Percentiles rank a stretch among this genome's conserved stretches.
phyloP scores from a whole-genome alignment of 2,113 vertebrate species.

The Trachemys scripta region DNA sequence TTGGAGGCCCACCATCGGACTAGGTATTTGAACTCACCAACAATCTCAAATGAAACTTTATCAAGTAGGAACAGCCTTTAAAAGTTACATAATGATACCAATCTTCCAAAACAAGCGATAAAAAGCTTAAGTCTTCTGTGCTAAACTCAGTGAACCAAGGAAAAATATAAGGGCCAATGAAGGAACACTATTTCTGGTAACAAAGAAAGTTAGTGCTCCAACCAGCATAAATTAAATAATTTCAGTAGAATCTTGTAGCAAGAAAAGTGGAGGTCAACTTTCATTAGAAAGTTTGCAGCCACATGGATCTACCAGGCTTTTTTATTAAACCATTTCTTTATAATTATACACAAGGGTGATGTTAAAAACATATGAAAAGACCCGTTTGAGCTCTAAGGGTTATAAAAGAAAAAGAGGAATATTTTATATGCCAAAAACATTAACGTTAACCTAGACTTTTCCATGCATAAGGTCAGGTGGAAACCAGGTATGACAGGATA shows the following conservation, averaged over 20 bases:
- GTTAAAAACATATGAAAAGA: conserved; percentile 12
- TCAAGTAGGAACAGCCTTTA: neutral
- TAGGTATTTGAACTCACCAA: neutral
- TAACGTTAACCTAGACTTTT: neutral
- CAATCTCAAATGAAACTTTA: neutral
- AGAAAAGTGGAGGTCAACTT: neutral
- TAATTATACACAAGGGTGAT: neutral
- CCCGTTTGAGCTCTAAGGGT: neutral
- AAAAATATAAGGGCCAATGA: neutral
- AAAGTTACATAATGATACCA: neutral
- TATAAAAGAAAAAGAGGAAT: neutral
- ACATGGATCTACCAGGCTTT: neutral
- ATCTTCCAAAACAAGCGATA: neutral
- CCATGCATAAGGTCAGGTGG: neutral
- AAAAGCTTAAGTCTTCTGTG: neutral
- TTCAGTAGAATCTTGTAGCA: neutral
- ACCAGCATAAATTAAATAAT: neutral
- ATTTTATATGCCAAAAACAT: neutral
- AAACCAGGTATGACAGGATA: neutral
- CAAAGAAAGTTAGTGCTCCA: neutral
- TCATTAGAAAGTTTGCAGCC: neutral
- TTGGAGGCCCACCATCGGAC: neutral
- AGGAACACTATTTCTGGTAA: neutral
- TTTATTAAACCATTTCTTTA: conserved; percentile 1
- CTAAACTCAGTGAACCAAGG: neutral